Conservation (phyloP, 2,888 invertebrate genomes). For the Iphiclides podalirius region DNA sequence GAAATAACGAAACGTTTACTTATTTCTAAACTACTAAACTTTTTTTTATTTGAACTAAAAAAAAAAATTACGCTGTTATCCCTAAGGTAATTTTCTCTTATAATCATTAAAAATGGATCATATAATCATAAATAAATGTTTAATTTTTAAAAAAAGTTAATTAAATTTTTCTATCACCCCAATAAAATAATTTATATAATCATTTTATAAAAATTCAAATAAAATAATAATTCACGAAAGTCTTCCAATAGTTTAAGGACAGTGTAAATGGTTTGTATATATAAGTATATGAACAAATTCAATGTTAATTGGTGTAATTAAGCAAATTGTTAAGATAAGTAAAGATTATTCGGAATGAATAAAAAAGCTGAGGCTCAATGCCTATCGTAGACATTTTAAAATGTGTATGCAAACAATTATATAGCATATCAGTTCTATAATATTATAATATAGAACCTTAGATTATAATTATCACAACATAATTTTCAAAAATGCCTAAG, state of each 20-base stretch:
- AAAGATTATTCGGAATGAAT: too few species aligned
- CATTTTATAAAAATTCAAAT: slow-evolving; percentile 33
- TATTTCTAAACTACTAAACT: too few species aligned
- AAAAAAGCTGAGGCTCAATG: too few species aligned
- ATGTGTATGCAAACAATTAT: too few species aligned
- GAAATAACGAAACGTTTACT: too few species aligned
- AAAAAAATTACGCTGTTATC: not conserved
- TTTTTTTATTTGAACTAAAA: too few species aligned
- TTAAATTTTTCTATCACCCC: slow-evolving; percentile 77
- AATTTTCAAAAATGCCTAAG: too few species aligned
- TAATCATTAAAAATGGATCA: slow-evolving; percentile 70
- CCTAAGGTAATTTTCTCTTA: slow-evolving; percentile 40
- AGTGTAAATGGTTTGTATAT: slow-evolving; percentile 13
- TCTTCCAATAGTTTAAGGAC: slow-evolving; percentile 58
- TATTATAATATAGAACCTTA: not conserved
- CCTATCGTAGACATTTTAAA: too few species aligned
- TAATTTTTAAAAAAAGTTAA: slow-evolving; percentile 60
- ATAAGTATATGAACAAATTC: too few species aligned
- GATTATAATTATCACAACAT: too few species aligned
- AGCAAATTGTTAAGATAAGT: too few species aligned
- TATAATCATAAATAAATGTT: slow-evolving; percentile 40
- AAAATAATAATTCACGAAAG: slow-evolving; percentile 78
- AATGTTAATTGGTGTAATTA: too few species aligned
- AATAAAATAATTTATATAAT: slow-evolving; percentile 62
- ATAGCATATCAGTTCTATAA: not conserved